phyloP scores from a whole-genome alignment of 2,888 invertebrate species.

The Ptychoptera albimana region DNA sequence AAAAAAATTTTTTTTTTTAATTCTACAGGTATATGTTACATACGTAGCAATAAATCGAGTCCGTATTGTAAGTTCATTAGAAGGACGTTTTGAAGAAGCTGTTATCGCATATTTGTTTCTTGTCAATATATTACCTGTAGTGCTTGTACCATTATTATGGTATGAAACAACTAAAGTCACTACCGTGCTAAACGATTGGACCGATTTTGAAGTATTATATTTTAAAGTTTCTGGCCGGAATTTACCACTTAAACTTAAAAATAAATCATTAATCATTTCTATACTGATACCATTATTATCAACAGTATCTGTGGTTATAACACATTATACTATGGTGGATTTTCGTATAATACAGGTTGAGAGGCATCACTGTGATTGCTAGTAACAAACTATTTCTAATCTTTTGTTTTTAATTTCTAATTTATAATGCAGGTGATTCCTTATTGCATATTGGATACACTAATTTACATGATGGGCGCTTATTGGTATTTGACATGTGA shows the following conservation, averaged over 20 bases:
- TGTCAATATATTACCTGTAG: slow-evolving; percentile 51
- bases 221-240: slow-evolving; percentile 40
- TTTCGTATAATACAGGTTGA: slow-evolving; percentile 43
- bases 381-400: not conserved
- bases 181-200: slow-evolving; percentile 44
- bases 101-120: slow-evolving; percentile 59
- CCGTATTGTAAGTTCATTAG: slow-evolving; percentile 40
- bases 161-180: slow-evolving; percentile 49
- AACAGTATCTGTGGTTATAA: slow-evolving; percentile 45
- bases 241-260: slow-evolving; percentile 39
- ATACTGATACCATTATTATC: slow-evolving; percentile 44
- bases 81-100: slow-evolving; percentile 56
- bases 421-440: slow-evolving; percentile 36
- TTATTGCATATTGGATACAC: slow-evolving; percentile 50
- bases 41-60: slow-evolving; percentile 47
- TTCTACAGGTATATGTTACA: slow-evolving; percentile 32
- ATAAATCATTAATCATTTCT: slow-evolving; percentile 40
- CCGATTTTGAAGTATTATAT: slow-evolving; percentile 51
- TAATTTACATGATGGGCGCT: slow-evolving; percentile 52
- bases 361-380: not conserved
- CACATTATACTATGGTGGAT: slow-evolving; percentile 53
- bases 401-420: not conserved
- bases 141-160: slow-evolving; percentile 47
- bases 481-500: slow-evolving; percentile 57
- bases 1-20: not conserved